Base-by-base conservation (phyloP, 2,888 invertebrate species). In the Torymus tubicola region DNA sequence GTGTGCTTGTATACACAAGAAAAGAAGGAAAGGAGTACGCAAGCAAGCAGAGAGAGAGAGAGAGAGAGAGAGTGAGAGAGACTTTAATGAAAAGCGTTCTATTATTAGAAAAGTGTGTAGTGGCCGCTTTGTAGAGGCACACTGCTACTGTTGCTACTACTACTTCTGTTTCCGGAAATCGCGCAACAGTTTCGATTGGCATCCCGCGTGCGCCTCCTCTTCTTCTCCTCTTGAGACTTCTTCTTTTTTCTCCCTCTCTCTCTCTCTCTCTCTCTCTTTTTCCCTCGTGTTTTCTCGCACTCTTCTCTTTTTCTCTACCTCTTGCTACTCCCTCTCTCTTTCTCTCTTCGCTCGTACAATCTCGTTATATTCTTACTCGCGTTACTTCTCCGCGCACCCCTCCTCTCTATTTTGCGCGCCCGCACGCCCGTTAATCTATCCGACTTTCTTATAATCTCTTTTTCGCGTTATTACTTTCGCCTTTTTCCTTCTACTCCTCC, bases 121-220 rank as follows among this genome's bases (percentile, higher is more conserved):
- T 71, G 50, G 80, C 50, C 73, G 24, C 52, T 42, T 16, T 65
- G 11, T 42, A 21, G 57, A 14, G 4, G 57, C 24, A 31, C 2
- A 18, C 31, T n/a, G 50, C 18, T 21, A 2, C 21, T 21, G 21
- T 21, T 21, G 61, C 64, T 5, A 13, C 63, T 16, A 67, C 61
- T 55, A 21, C n/a, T 16, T 53, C 67, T 52, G 73, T 74, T 53
- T 63, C 77, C 69, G 73, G 78, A 73, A 81, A 81, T 81, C 73
- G 81, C 65, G 75, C 78, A 78, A 74, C 74, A 74, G 69, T 71
- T 74, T 74, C 81, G 74, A 81, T 81, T 69, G 70, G 50, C 74
- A 52, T 72, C 61, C 31, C 31, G 24, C 71, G 61, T 18, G 10
- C 21, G 13, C 12, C 12, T n/a, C 53, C 50, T 57, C 16, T 14